Evolutionary conservation across 1,140 invertebrate genomes (phyloP).

Genomic region (Drosophila burlai): DNA sequence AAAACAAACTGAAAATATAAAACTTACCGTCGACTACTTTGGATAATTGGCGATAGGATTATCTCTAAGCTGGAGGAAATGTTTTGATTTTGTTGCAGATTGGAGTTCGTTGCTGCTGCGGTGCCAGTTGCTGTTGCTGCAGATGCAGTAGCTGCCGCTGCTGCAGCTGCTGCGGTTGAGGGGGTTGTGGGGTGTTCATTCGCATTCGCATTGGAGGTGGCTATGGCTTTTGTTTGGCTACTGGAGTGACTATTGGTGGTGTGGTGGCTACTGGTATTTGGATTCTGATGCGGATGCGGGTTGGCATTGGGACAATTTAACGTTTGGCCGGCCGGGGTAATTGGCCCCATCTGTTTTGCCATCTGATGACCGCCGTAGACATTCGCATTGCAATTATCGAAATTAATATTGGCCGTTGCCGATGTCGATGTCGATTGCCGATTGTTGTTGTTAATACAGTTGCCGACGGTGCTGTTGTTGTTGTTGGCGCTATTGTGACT

Average conservation of each 20-base stretch:
- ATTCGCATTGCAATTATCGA: constrained; percentile 85
- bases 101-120: constrained; percentile 60
- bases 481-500: constrained; percentile 66
- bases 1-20: constrained; percentile 60
- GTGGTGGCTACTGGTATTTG: constrained; percentile 54
- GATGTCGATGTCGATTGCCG: constrained; percentile 14
- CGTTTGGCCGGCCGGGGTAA: constrained; percentile 71
- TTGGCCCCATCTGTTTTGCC: constrained; percentile 59
- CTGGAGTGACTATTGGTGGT: constrained; percentile 57
- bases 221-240: constrained; percentile 55
- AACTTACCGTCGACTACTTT: constrained; percentile 85
- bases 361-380: constrained; percentile 62
- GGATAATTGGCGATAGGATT: constrained; percentile 85
- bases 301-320: constrained; percentile 78
- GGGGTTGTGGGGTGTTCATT: constrained; percentile 38
- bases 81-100: constrained; percentile 82
- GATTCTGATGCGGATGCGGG: constrained; percentile 51
- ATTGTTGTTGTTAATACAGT: constrained; percentile 44
- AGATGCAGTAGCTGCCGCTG: constrained; percentile 26
- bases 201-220: constrained; percentile 52
- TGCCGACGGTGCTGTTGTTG: constrained; percentile 31
- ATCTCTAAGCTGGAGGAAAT: constrained; percentile 85
- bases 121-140: constrained; percentile 19
- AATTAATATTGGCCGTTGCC: constrained; percentile 75
- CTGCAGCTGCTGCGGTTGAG: constrained; percentile 44